Evolutionary conservation across 92 coral and sea anemone genomes (phyloP), one percentile per base, ranked within the genome.

Genomic region (Palythoa grandis): DNA sequence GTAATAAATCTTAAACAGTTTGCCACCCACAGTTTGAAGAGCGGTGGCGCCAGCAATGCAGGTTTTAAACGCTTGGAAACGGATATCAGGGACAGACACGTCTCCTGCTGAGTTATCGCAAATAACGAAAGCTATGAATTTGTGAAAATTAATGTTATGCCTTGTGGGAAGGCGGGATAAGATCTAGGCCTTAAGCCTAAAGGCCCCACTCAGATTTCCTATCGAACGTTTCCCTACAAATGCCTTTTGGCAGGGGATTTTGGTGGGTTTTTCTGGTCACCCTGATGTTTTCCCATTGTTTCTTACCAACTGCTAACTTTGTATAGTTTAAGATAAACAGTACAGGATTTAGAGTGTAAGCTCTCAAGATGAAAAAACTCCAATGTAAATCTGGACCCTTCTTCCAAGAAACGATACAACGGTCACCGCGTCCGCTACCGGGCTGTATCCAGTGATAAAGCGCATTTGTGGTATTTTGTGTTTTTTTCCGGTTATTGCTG

Each of bases 141-240:
- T 23, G 17, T 40, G 40, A 40, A 92, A 93, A 90, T 88, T 87
- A 78, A 37, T 83, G 88, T 77, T 72, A 75, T 79, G 83, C 57
- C 86, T 73, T 38, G 98, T 93, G 77, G 88, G 84, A 17, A 93
- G 76, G 52, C 20, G 52, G 76, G 52, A 71, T 17, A 6, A 43
- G 52, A 71, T 71, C 52, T 35, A 13, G 76, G 23, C 61, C 61
- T 56, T 56, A 54, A 54, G 7, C 60, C 60, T 56, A 9, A 56
- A 56, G 3, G 52, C 76, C 13, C 76, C 52, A 38, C 52, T 52
- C 22, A 71, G 52, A 71, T 71, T 71, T 35, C 76, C 22, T 37
- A 35, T 50, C 39, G 17, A 35, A 29, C 19, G 11, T 67, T 29
- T 20, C 50, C 74, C 74, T 24, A 24, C 16, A 56, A 12, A 56